Evolutionary conservation across 2,888 invertebrate genomes (phyloP).

Genomic region (Petrophora chlorosata): DNA sequence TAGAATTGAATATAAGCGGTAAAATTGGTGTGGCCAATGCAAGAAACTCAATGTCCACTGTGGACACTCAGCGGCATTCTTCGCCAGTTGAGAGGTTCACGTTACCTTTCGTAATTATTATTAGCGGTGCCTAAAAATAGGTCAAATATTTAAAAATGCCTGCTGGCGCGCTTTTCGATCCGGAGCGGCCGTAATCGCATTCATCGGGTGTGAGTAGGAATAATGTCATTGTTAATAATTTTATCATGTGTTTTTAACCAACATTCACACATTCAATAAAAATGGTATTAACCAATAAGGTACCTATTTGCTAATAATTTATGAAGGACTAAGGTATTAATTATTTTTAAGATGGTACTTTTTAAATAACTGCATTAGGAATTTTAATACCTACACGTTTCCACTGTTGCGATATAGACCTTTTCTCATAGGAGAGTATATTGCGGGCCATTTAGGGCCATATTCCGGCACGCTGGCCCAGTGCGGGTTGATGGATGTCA

Average conservation of each 20-base stretch:
- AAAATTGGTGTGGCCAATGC: conserved; percentile 48
- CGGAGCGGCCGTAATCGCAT: conserved; percentile 66
- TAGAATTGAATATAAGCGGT: background rate
- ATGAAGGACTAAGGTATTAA: no score
- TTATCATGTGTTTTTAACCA: background rate
- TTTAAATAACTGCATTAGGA: no score
- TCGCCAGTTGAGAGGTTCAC: conserved; percentile 71
- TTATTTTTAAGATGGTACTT: no score
- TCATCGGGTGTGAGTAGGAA: conserved; percentile 49
- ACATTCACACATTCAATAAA: background rate
- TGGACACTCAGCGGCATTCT: conserved; percentile 50
- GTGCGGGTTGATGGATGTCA: no score
- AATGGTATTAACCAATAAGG: no score
- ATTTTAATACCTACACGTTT: no score
- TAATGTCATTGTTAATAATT: conserved; percentile 34
- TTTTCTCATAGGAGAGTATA: no score
- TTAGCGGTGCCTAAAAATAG: conserved; percentile 80
- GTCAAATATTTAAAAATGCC: conserved; percentile 79
- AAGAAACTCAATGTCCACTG: conserved; percentile 40
- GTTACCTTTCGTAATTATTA: conserved; percentile 82
- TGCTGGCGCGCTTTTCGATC: conserved; percentile 70
- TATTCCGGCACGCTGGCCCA: no score
- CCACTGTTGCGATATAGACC: no score
- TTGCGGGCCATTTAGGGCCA: no score
- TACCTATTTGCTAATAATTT: no score